Evolutionary conservation across 2,888 invertebrate genomes (phyloP), one percentile per base, ranked within the genome.

Genomic region (Leistus spinibarbis): DNA sequence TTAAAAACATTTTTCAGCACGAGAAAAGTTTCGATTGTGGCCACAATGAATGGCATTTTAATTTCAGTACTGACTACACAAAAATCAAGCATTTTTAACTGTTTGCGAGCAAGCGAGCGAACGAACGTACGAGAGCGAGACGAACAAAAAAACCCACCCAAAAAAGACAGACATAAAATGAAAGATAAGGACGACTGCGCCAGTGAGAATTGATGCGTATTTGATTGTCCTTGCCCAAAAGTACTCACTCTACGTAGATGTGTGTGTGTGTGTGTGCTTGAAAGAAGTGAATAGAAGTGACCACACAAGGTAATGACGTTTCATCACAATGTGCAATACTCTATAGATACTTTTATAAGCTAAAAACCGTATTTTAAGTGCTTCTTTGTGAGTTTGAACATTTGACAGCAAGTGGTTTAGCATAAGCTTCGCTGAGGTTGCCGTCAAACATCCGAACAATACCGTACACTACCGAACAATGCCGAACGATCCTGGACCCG

Each of bases 21-120:
- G 67, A 73, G 73, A 73, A 73, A 73, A 73, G 73, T 73, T 73
- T 73, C 40, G 73, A 73, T 73, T 67, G 73, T 73, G 73, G 66
- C 73, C 67, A 54, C 60, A 73, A 57, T 67, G 73, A 66, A 73
- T 73, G 73, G 67, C 60, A 73, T 73, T 73, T 73, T 73, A 73
- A 73, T 73, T 73, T 67, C 64, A 67, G 67, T 60, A 53, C 67
- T 20, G 22, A 62, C 73, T 73, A 73, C 67, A 73, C 57, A 57
- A 63, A 73, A 73, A 73, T 73, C 73, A 67, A 67, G 62, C 67
- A 73, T 73, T 73, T 73, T 73, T 24, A 23, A 20, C 57, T 17
- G 17, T 19, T 20, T 20, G 57, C 57, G 17, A n/a, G n/a, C n/a
- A n/a, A n/a, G n/a, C n/a, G n/a, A n/a, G n/a, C n/a, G n/a, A 2